Evolutionary conservation across 2,888 invertebrate species (phyloP).

Genomic region (Diplazon laetatorius): DNA sequence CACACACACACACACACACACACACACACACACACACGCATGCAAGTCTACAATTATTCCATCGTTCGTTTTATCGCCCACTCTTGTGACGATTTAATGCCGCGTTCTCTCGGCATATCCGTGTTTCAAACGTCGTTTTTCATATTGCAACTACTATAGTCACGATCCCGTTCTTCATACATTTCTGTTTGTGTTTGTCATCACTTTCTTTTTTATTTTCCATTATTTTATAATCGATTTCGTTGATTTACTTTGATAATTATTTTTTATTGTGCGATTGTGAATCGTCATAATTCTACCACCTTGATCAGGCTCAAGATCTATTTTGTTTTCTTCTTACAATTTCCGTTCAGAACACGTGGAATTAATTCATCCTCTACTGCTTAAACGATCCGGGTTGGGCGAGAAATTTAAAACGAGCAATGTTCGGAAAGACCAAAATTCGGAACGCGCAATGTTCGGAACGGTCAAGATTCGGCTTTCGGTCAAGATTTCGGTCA

Average conservation of each 20-base stretch:
- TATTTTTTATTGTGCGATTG: not conserved
- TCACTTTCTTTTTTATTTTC: not conserved
- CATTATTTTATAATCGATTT: too few species aligned
- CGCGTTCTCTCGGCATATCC: not conserved
- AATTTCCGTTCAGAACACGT: constrained; percentile 3
- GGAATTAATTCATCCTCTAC: not conserved
- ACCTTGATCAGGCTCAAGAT: not conserved
- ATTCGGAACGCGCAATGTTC: too few species aligned
- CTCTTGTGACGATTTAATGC: not conserved
- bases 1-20: too few species aligned
- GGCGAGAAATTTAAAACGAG: too few species aligned
- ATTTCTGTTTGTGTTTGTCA: not conserved
- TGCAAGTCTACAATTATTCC: constrained; percentile 9
- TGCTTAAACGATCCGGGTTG: too few species aligned
- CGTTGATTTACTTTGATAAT: not conserved
- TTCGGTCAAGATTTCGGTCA: too few species aligned
- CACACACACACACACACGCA: too few species aligned
- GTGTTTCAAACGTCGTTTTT: not conserved
- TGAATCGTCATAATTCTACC: not conserved
- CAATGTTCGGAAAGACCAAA: too few species aligned
- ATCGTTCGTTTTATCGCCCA: not conserved
- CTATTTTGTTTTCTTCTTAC: not conserved
- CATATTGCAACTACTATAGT: too few species aligned
- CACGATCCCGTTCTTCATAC: not conserved
- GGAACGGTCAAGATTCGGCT: too few species aligned